Evolutionary conservation across 2,888 invertebrate species (phyloP).

Genomic region (Pyrochroa serraticornis): DNA sequence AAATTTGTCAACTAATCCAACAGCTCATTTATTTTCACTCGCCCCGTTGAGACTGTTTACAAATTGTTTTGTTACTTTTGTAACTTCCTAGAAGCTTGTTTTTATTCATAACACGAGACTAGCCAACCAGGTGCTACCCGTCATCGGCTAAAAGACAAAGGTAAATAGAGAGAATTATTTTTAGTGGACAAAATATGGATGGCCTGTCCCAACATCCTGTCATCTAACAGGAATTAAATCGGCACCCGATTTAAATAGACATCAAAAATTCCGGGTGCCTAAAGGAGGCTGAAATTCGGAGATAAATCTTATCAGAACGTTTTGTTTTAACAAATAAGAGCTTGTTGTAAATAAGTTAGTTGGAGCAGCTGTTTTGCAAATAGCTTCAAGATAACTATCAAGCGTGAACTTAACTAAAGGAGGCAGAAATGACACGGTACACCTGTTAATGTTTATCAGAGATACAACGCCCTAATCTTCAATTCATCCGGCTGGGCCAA

Average conservation of each 20-base stretch:
- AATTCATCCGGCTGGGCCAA: background rate
- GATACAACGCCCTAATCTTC: constrained; percentile 19
- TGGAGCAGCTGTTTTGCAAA: constrained; percentile 40
- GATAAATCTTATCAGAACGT: constrained; percentile 14
- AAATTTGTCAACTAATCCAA: constrained; percentile 26
- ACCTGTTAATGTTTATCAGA: constrained; percentile 31
- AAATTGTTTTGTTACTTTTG: constrained; percentile 25
- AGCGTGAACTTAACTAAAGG: constrained; percentile 23
- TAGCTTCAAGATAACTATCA: constrained; percentile 29
- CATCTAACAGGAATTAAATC: constrained; percentile 16
- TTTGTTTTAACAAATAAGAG: constrained; percentile 13
- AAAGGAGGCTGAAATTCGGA: constrained; percentile 17
- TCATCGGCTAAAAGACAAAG: constrained; percentile 27
- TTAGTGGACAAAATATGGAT: constrained; percentile 27
- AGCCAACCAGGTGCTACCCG: constrained; percentile 32
- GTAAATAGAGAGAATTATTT: constrained; percentile 27
- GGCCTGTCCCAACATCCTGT: constrained; percentile 24
- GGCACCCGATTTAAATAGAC: constrained; percentile 4
- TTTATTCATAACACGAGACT: constrained; percentile 39
- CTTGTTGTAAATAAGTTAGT: constrained; percentile 34
- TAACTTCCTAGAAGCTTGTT: constrained; percentile 33
- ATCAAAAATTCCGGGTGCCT: constrained; percentile 2
- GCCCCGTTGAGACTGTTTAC: constrained; percentile 19
- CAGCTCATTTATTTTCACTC: constrained; percentile 28
- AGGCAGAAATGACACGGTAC: constrained; percentile 27